Conservation (phyloP, 2,888 invertebrate species). For the Meteorus cinctellus region DNA sequence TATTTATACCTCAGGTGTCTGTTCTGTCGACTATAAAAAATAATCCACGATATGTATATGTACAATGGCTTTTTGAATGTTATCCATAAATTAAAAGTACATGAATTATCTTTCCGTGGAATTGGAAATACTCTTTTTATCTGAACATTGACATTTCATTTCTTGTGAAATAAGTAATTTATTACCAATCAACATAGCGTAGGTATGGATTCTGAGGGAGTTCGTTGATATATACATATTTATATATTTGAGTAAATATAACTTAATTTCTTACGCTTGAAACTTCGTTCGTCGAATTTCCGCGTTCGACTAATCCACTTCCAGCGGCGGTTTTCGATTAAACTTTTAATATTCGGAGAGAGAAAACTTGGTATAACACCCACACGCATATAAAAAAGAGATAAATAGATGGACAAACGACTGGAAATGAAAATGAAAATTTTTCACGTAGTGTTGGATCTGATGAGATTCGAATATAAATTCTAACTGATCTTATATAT, state of each 20-base stretch:
- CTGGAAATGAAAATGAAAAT: background rate
- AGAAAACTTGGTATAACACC: background rate
- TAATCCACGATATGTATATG: background rate
- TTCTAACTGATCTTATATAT: background rate
- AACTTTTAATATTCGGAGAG: background rate
- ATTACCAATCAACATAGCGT: no score
- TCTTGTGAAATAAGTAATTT: no score
- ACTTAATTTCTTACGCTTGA: background rate
- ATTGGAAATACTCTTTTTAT: no score
- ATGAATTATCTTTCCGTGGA: no score
- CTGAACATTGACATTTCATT: no score
- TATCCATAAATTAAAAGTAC: background rate
- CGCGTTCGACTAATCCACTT: background rate
- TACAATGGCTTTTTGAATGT: background rate
- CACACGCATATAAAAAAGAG: background rate
- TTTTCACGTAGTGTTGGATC: background rate
- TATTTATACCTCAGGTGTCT: conserved; percentile 1
- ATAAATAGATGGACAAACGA: background rate
- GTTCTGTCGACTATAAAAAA: background rate
- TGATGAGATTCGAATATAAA: background rate
- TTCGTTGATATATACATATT: background rate
- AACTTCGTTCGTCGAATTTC: background rate
- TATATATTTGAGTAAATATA: background rate
- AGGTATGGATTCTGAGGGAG: no score
- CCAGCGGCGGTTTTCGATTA: background rate